Conservation (phyloP, 1,140 invertebrate genomes). For the Trichogramma pretiosum region DNA sequence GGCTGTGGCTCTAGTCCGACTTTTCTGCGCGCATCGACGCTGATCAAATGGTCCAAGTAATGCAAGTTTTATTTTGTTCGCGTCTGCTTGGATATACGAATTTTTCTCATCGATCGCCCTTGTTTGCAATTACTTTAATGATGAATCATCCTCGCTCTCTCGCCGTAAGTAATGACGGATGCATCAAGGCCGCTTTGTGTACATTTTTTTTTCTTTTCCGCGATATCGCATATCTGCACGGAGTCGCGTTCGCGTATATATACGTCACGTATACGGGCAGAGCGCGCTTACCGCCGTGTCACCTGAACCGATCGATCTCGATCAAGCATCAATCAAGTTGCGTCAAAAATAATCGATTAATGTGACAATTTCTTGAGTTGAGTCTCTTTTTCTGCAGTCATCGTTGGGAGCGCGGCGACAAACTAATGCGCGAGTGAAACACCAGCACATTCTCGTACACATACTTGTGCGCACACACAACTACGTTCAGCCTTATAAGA, state of each 20-base stretch:
- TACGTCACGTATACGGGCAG: background rate
- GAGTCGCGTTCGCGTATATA: background rate
- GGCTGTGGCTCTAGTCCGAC: no score
- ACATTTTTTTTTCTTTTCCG: background rate
- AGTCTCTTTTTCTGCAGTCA: conserved; percentile 10
- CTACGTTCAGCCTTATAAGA: no score
- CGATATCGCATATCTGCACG: background rate
- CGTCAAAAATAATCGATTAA: conserved; percentile 37
- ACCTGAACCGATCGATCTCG: conserved; percentile 27
- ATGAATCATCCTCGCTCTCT: conserved; percentile 13
- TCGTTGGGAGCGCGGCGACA: conserved; percentile 21
- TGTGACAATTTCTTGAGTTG: conserved; percentile 34
- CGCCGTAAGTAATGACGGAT: conserved; percentile 9
- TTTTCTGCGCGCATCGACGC: no score
- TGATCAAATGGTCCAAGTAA: no score
- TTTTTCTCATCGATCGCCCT: conserved; percentile 7
- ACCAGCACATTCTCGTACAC: no score
- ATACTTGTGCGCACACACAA: background rate
- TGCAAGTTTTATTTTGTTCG: no score
- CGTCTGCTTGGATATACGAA: no score
- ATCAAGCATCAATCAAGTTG: conserved; percentile 34
- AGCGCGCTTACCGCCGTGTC: conserved; percentile 5
- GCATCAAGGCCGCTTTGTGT: background rate
- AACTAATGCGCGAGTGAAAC: no score
- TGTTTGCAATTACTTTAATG: conserved; percentile 11